phyloP scores from a whole-genome alignment of 2,797 vertebrate genomes.

The Eulemur rubriventer region DNA sequence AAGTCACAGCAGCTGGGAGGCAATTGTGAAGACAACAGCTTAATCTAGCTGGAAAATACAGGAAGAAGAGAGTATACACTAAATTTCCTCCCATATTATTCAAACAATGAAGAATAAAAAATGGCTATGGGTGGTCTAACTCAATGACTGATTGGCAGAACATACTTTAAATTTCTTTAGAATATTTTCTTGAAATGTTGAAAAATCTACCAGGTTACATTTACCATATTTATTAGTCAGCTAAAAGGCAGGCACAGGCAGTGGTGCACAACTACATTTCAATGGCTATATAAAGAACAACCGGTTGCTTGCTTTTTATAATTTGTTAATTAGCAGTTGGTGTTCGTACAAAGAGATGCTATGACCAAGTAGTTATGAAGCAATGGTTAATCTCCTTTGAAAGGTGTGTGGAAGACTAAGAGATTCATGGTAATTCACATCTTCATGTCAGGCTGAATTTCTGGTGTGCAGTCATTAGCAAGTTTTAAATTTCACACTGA shows the following conservation, averaged over 20 bases:
- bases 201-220: constrained; percentile 73
- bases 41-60: constrained; percentile 90
- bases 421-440: constrained; percentile 74
- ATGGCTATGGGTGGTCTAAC: constrained; percentile 87
- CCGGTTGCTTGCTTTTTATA: constrained; percentile 68
- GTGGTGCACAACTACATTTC: constrained; percentile 55
- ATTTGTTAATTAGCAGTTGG: constrained; percentile 64
- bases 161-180: constrained; percentile 73
- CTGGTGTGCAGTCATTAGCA: constrained; percentile 72
- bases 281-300: constrained; percentile 35
- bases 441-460: constrained; percentile 63
- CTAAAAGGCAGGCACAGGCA: constrained; percentile 63
- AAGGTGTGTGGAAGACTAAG: constrained; percentile 74
- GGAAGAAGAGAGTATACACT: constrained; percentile 89
- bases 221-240: constrained; percentile 76
- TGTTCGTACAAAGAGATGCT: constrained; percentile 61
- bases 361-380: constrained; percentile 60
- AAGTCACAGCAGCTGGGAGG: constrained; percentile 93
- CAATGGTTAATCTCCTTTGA: constrained; percentile 57
- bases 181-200: constrained; percentile 76
- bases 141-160: constrained; percentile 84
- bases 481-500: constrained; percentile 82
- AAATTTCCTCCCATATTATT: constrained; percentile 87
- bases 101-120: constrained; percentile 87
- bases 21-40: constrained; percentile 92